Percentiles rank a stretch among this genome's conserved stretches.
These are phyloP conservation scores for Palloptera scutellata DNA, from an alignment of 2,888 invertebrate genomes.

Conservation along the genomic window DNA sequence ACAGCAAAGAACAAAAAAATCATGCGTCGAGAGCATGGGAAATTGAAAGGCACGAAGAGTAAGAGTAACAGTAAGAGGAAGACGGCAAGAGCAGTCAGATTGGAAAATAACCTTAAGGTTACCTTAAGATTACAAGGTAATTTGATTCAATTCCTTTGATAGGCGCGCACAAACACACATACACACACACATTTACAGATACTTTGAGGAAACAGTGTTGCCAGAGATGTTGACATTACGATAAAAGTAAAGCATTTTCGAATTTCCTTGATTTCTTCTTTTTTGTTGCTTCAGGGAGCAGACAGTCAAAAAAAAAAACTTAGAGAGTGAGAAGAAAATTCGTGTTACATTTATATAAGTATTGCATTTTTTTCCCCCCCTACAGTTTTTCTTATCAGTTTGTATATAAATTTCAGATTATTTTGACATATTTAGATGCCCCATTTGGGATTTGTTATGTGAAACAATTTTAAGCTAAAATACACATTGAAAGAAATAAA, in stretches of 20 bases:
- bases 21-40: too few relatives aligned
- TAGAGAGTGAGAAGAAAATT: too few relatives aligned
- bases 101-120: slow-evolving; percentile 63
- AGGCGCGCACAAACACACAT: slow-evolving; percentile 40
- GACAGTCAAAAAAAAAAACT: slow-evolving; percentile 2
- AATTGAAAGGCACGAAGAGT: background rate
- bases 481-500: slow-evolving; percentile 38
- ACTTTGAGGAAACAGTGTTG: background rate
- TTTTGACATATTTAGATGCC: slow-evolving; percentile 53
- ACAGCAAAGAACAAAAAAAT: slow-evolving; percentile 2
- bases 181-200: slow-evolving; percentile 6
- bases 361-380: slow-evolving; percentile 23
- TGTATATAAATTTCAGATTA: slow-evolving; percentile 54
- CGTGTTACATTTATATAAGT: slow-evolving; percentile 16
- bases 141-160: slow-evolving; percentile 65
- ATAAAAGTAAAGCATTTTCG: background rate
- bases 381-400: slow-evolving; percentile 46
- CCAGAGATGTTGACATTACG: background rate
- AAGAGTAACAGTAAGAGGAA: slow-evolving; percentile 25
- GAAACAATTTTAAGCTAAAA: slow-evolving; percentile 38
- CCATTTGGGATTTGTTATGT: slow-evolving; percentile 32
- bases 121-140: slow-evolving; percentile 65
- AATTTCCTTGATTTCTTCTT: background rate
- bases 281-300: background rate
- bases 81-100: slow-evolving; percentile 35